phyloP scores from a whole-genome alignment of 2,113 vertebrate genomes.

The Phalacrocorax brasilianus region DNA sequence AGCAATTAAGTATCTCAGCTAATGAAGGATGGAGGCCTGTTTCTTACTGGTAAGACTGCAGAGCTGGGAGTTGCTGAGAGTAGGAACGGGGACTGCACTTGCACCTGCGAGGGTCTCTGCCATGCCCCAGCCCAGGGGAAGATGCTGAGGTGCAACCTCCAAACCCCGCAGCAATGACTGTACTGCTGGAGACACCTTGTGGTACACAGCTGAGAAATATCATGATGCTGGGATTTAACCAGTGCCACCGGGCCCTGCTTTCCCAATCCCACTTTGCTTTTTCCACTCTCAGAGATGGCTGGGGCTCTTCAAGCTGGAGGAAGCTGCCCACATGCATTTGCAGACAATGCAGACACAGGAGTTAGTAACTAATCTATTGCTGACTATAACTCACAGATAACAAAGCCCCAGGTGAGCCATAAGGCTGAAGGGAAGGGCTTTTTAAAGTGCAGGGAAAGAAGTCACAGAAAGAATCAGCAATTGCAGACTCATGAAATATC shows the following conservation, averaged over 20 bases:
- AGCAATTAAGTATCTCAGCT: not conserved
- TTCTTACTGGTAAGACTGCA: not conserved
- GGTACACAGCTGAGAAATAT: not conserved
- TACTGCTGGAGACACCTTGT: conserved; percentile 59
- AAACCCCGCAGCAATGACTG: not conserved
- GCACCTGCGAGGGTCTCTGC: not conserved
- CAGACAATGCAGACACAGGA: not conserved
- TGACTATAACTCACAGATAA: not conserved
- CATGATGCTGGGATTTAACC: not conserved
- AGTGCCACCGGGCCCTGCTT: not conserved
- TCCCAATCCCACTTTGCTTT: not conserved
- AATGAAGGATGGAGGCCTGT: not conserved
- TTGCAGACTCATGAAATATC: fast-evolving
- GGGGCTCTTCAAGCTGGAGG: not conserved
- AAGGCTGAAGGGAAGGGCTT: not conserved
- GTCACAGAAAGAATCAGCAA: not conserved
- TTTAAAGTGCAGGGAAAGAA: not conserved
- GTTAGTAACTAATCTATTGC: not conserved
- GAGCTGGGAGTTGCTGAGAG: not conserved
- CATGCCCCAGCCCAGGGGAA: not conserved
- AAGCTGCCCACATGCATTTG: not conserved
- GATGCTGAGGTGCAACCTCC: not conserved
- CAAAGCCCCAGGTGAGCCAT: not conserved
- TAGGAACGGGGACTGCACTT: fast-evolving
- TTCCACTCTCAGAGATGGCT: not conserved